Base-by-base conservation (phyloP, 2,888 invertebrate genomes). In the Himalopsyche japonica region DNA sequence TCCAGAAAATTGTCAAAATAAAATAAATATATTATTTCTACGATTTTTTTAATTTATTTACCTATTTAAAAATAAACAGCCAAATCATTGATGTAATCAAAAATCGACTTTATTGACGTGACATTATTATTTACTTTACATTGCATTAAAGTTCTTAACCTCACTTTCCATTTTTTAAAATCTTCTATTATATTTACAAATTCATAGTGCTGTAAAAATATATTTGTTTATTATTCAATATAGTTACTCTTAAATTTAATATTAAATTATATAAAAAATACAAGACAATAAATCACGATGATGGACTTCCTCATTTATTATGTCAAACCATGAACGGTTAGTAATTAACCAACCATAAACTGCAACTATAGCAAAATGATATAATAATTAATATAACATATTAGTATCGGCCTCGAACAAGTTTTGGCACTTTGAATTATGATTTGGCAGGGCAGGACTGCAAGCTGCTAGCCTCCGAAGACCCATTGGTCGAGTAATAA, bases 351-450 rank as follows among this genome's bases (percentile, higher is more conserved):
- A 57, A 20, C 57, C 57, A 20, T 20, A 57, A 57, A 57, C 57
- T 57, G 57, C 57, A 57, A 57, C 57, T 57, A 24, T 57, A 20
- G 20, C 20, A 24, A 57, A 57, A 57, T 10, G 57, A 10, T 57
- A 57, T 57, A 20, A 20, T 57, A 57, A 57, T 57, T 57, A 57
- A 57, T 57, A 57, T 20, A 57, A 57, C 57, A 57, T 57, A 57
- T 57, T n/a, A 57, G 20, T 57, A 57, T 57, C 57, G 57, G 20
- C 57, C 57, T 12, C 76, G 76, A 18, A 27, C 70, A 76, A 76
- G 76, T 76, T 76, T 76, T 32, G 76, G 57, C 57, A 57, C 76
- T 76, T 30, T 76, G 76, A 76, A 76, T 76, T 76, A 76, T 76
- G 76, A 76, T 76, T 76, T 30, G 76, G 76, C 76, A 76, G 76